Percentiles rank a stretch among this genome's conserved stretches.
phyloP scores from a whole-genome alignment of 2,888 invertebrate genomes.

The Leptopterna dolabrata region DNA sequence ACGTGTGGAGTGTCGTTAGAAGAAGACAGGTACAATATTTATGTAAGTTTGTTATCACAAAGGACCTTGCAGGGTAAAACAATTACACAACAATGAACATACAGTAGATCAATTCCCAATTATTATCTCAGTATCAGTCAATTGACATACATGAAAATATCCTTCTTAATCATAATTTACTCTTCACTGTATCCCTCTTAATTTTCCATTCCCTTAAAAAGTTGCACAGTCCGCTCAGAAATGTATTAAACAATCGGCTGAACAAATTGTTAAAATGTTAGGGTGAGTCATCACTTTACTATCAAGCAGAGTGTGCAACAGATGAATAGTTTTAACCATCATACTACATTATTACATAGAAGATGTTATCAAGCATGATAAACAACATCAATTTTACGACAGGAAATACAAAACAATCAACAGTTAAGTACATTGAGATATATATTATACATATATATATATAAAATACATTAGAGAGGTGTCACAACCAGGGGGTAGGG shows the following conservation, averaged over 20 bases:
- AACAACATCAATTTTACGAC: constrained; percentile 59
- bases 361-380: constrained; percentile 57
- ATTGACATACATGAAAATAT: constrained; percentile 58
- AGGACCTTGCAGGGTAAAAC: constrained; percentile 58
- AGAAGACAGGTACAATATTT: constrained; percentile 52
- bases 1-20: constrained; percentile 50
- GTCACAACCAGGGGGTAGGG: constrained; percentile 61
- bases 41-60: constrained; percentile 52
- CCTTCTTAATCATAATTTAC: constrained; percentile 25
- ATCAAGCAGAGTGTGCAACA: constrained; percentile 59
- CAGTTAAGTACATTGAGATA: constrained; percentile 61
- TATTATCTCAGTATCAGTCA: constrained; percentile 60
- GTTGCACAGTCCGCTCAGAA: constrained; percentile 23
- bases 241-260: background rate
- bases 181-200: background rate
- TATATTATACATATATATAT: constrained; percentile 46
- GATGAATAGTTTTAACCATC: constrained; percentile 45
- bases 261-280: background rate
- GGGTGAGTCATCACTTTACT: constrained; percentile 1
- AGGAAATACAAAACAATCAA: constrained; percentile 61
- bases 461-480: constrained; percentile 59
- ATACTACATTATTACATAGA: constrained; percentile 51
- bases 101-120: constrained; percentile 60
- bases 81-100: constrained; percentile 60
- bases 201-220: constrained; percentile 18